Conservation (phyloP, 2,888 invertebrate genomes). For the Acanthosoma haemorrhoidale region DNA sequence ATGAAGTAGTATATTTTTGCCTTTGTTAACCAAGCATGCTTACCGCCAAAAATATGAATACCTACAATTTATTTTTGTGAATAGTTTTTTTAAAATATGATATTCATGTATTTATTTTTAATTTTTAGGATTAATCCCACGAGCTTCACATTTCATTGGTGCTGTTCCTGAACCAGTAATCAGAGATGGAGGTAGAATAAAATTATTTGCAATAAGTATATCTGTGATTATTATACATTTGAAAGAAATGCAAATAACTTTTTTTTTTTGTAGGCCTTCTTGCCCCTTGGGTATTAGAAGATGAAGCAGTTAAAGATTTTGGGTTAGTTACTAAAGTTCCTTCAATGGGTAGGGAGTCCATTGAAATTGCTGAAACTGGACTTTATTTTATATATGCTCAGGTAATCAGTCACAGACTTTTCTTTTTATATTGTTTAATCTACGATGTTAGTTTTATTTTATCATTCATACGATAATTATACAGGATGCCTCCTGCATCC, state of each 20-base stretch:
- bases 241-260: not conserved
- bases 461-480: no score
- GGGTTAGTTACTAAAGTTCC: constrained; percentile 31
- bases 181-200: constrained; percentile 39
- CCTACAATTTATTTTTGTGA: no score
- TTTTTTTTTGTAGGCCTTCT: constrained; percentile 37
- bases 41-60: constrained; percentile 4
- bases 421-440: no score
- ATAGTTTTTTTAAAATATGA: no score
- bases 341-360: constrained; percentile 35
- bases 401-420: constrained; percentile 30
- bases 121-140: constrained; percentile 35
- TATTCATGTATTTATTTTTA: not conserved
- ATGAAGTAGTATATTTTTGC: not conserved
- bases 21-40: constrained; percentile 22
- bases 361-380: constrained; percentile 38
- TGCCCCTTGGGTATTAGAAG: constrained; percentile 39
- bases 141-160: constrained; percentile 37
- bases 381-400: constrained; percentile 41
- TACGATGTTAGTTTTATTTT: no score
- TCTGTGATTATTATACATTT: not conserved
- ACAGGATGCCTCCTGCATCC: no score
- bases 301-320: constrained; percentile 34
- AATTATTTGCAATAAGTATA: not conserved
- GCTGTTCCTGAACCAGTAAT: constrained; percentile 37